Evolutionary conservation across 2,888 invertebrate genomes (phyloP).

Genomic region (Neoscelio sp.): DNA sequence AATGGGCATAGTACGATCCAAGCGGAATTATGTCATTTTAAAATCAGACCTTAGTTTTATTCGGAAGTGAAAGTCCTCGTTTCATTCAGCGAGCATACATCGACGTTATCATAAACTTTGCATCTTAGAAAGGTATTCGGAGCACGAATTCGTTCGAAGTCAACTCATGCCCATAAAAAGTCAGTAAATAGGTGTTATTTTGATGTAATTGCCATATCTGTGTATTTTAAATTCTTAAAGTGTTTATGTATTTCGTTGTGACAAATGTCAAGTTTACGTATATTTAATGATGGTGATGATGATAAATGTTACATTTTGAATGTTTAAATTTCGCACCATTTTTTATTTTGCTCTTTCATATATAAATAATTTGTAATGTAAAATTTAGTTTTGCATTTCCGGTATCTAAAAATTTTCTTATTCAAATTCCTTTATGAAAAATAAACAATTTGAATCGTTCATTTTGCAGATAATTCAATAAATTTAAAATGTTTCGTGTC

Average conservation of each 20-base stretch:
- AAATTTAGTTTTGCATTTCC: too few relatives aligned
- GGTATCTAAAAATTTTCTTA: too few relatives aligned
- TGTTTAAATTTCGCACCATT: too few relatives aligned
- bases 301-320: too few relatives aligned
- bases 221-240: neutral
- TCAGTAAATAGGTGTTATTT: constrained; percentile 42
- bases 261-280: constrained; percentile 60
- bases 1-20: neutral
- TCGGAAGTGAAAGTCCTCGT: constrained; percentile 68
- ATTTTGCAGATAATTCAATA: too few relatives aligned
- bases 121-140: constrained; percentile 56
- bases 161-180: constrained; percentile 43
- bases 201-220: constrained; percentile 16
- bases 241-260: constrained; percentile 11
- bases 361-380: too few relatives aligned
- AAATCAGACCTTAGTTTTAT: constrained; percentile 56
- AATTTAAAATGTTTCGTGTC: neutral
- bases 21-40: constrained; percentile 57
- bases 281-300: too few relatives aligned
- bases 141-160: constrained; percentile 26
- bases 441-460: too few relatives aligned
- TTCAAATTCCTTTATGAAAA: too few relatives aligned
- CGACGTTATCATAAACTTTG: constrained; percentile 29
- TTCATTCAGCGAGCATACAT: constrained; percentile 43
- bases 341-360: too few relatives aligned